Evolutionary conservation across 2,113 vertebrate species (phyloP).

Genomic region (Microtus oregoni): DNA sequence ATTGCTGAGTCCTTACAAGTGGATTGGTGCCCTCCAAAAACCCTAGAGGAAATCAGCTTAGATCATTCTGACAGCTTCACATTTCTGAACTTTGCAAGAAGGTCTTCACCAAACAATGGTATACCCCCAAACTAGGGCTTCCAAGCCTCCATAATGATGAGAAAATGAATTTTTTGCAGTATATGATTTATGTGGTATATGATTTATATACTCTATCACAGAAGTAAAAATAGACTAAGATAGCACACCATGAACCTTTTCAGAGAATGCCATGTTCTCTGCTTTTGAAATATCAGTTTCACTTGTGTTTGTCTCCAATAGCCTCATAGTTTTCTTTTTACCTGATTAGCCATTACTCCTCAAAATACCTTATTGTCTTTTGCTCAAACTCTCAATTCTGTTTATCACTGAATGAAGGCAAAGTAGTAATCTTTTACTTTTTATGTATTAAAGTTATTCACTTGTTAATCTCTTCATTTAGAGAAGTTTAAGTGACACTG

Average conservation of each 20-base stretch:
- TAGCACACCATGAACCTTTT: background rate
- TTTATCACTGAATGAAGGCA: background rate
- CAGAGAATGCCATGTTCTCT: background rate
- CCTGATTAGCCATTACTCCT: background rate
- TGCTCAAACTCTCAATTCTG: background rate
- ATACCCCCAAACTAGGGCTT: background rate
- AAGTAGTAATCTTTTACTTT: background rate
- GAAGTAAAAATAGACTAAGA: background rate
- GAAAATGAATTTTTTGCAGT: background rate
- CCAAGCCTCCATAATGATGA: background rate
- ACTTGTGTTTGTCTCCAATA: fast-evolving
- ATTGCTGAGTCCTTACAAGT: background rate
- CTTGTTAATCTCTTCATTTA: background rate
- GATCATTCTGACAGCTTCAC: background rate
- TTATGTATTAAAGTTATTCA: background rate
- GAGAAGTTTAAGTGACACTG: background rate
- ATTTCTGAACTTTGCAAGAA: background rate
- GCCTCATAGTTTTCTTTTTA: background rate
- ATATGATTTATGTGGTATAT: background rate
- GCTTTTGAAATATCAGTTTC: background rate
- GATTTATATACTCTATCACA: background rate
- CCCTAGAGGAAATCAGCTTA: background rate
- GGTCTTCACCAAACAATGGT: background rate
- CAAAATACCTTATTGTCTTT: background rate
- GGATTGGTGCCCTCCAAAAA: background rate